Conservation (phyloP, 2,797 vertebrate genomes). For the Dipus sagitta region DNA sequence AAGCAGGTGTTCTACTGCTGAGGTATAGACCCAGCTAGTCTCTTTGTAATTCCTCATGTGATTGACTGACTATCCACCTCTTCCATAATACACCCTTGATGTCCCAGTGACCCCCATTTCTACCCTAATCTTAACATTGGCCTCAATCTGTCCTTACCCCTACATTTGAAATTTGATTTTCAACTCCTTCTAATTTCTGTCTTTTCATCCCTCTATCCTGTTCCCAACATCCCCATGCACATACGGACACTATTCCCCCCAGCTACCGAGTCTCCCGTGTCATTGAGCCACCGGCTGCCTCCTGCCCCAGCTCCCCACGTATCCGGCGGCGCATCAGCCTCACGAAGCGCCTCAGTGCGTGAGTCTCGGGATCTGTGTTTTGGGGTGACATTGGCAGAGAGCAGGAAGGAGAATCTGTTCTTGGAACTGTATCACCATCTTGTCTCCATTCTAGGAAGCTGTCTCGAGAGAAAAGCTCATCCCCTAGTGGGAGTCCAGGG, state of each 20-base stretch:
- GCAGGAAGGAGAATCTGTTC: not conserved
- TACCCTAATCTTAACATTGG: not conserved
- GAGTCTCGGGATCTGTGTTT: slow-evolving; percentile 77
- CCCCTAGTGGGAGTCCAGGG: slow-evolving; percentile 60
- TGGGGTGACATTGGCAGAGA: not conserved
- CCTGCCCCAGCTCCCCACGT: slow-evolving; percentile 89
- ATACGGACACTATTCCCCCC: slow-evolving; percentile 47
- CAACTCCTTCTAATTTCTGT: not conserved
- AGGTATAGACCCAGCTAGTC: not conserved
- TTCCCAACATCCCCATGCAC: not conserved
- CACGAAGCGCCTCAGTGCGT: slow-evolving; percentile 92
- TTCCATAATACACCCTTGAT: not conserved
- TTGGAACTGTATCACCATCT: not conserved
- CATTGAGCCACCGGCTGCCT: slow-evolving; percentile 91
- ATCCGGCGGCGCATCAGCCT: slow-evolving; percentile 89
- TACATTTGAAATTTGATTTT: not conserved
- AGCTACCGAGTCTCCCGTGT: slow-evolving; percentile 91
- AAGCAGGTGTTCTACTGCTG: too few relatives aligned
- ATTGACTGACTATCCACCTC: too few relatives aligned
- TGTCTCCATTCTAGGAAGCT: slow-evolving; percentile 71
- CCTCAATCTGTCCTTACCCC: too few relatives aligned
- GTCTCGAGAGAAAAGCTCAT: slow-evolving; percentile 67
- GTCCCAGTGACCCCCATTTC: not conserved
- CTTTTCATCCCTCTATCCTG: not conserved
- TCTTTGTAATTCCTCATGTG: not conserved